Percentiles rank a stretch among this genome's conserved stretches.
Evolutionary conservation across 2,888 invertebrate species (phyloP).

Genomic region (Cataglyphis rosenhaueri): DNA sequence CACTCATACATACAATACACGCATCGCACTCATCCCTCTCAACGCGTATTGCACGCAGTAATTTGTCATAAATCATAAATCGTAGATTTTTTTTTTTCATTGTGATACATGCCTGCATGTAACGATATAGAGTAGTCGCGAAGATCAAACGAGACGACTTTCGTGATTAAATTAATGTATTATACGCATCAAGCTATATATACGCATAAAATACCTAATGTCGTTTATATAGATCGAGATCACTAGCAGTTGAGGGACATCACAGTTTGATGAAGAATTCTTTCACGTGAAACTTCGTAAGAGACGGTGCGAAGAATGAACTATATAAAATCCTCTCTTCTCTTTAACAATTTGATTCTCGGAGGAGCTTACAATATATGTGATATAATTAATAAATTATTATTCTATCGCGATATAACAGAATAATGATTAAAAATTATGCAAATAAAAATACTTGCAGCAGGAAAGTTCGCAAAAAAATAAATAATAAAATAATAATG

Average conservation of each 20-base stretch:
- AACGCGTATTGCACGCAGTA: slow-evolving; percentile 13
- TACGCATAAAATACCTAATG: slow-evolving; percentile 33
- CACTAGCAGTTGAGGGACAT: slow-evolving; percentile 33
- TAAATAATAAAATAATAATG: background rate
- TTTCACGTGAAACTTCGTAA: slow-evolving; percentile 2
- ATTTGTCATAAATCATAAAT: slow-evolving; percentile 31
- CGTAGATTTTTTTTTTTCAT: background rate
- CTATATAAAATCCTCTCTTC: background rate
- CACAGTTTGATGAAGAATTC: slow-evolving; percentile 36
- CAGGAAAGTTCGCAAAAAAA: background rate
- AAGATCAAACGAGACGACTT: slow-evolving; percentile 29
- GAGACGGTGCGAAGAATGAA: background rate
- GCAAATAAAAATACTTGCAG: background rate
- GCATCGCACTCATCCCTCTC: slow-evolving; percentile 9
- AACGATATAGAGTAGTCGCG: slow-evolving; percentile 20
- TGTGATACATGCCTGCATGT: slow-evolving; percentile 46
- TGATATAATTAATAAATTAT: background rate
- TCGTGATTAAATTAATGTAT: slow-evolving; percentile 14
- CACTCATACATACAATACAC: background rate
- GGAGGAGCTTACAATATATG: background rate
- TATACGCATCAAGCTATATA: slow-evolving; percentile 28
- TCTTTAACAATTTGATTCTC: background rate
- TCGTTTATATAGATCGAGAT: slow-evolving; percentile 37
- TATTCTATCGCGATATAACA: background rate
- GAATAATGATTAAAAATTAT: background rate